phyloP scores from a whole-genome alignment of 2,113 vertebrate genomes.

The Lathamus discolor region DNA sequence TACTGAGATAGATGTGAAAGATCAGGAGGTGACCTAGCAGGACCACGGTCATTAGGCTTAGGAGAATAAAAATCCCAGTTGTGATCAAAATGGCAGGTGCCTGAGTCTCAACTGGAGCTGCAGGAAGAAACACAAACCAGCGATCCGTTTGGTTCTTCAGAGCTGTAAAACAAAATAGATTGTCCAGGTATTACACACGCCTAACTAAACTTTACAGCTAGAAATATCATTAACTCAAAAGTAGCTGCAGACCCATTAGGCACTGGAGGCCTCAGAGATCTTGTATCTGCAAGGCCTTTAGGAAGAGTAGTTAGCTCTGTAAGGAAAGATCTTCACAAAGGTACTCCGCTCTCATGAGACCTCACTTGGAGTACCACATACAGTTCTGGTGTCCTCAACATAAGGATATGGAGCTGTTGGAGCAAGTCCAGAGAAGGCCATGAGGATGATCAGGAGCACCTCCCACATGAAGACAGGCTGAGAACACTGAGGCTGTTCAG shows the following conservation, averaged over 20 bases:
- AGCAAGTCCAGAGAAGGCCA: not conserved
- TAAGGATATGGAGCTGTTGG: not conserved
- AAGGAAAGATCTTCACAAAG: not conserved
- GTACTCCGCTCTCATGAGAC: not conserved
- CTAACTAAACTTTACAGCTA: not conserved
- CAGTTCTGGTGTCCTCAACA: not conserved
- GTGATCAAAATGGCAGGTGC: slow-evolving; percentile 83
- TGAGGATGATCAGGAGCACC: not conserved
- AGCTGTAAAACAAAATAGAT: slow-evolving; percentile 55
- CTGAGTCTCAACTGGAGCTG: slow-evolving; percentile 80
- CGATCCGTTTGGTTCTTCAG: slow-evolving; percentile 83
- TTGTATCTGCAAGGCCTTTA: not conserved
- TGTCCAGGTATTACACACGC: not conserved
- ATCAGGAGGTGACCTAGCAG: slow-evolving; percentile 88
- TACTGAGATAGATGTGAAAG: slow-evolving; percentile 97
- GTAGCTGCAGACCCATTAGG: not conserved
- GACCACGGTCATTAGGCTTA: slow-evolving; percentile 82
- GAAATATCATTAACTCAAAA: not conserved
- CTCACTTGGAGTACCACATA: not conserved
- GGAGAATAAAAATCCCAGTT: slow-evolving; percentile 83
- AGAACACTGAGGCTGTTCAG: not conserved
- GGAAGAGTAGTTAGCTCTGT: not conserved
- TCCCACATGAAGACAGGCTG: not conserved
- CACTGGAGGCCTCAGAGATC: not conserved
- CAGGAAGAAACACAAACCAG: slow-evolving; percentile 92